Base-by-base conservation (phyloP, 2,888 invertebrate genomes). In the Cyrtodaria siliqua region DNA sequence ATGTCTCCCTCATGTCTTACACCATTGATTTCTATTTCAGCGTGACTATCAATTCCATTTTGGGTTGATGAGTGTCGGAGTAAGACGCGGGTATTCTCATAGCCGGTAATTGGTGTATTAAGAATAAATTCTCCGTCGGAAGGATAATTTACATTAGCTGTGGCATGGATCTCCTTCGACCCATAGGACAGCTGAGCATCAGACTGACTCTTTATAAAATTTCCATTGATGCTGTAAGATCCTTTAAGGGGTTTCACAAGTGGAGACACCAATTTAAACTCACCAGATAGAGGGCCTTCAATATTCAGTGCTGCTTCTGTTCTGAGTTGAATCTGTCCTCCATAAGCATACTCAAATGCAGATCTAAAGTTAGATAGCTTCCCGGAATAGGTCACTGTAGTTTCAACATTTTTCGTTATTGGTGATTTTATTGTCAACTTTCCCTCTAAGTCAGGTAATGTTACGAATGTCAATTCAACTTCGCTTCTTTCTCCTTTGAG, bases 341-440 rank as follows among this genome's bases (percentile, higher is more conserved):
- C 75, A 18, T 69, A 79, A 2, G 52, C 16, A 24, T 29, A 49
- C 42, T 69, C 62, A 9, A 57, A 18, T 14, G 18, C 23, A 8
- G 64, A 60, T 14, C 64, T 59, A 33, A 76, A 76, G n/a, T 69
- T 66, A 38, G 23, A 62, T 27, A 49, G 33, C 4, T 33, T 49
- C 12, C 70, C 60, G 12, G 18, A 9, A n/a, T 55, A 52, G 16
- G 59, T 61, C 23, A 79, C 29, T 0, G 42, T 52, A 14, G 64
- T 26, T 20, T 72, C 68, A n/a, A 71, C 27, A 20, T 52, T 40
- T 49, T 79, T 27, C 1, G 56, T 57, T 12, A 82, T 29, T 12
- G 83, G 83, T 20, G 83, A 79, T 63, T 69, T 62, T 0, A 79
- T 12, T 27, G 24, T 38, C 9, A 85, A 20, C 14, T 70, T 61